phyloP scores from a whole-genome alignment of 2,113 vertebrate species.

The Stomatorhinus ivindoensis region DNA sequence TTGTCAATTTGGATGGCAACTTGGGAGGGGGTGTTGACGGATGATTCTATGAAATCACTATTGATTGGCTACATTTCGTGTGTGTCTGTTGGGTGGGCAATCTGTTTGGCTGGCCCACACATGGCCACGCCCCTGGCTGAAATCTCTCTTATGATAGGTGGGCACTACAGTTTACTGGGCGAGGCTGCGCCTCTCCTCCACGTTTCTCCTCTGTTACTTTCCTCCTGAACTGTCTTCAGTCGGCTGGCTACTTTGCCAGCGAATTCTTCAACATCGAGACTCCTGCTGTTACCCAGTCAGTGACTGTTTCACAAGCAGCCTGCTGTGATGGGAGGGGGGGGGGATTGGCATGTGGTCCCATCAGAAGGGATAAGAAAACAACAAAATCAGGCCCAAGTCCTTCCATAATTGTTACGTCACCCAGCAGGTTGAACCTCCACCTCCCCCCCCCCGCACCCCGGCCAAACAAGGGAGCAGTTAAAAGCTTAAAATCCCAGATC shows the following conservation, averaged over 20 bases:
- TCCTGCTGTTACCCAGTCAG: neutral
- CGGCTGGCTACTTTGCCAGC: neutral
- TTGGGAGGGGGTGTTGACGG: neutral
- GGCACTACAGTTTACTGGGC: neutral
- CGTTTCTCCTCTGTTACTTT: neutral
- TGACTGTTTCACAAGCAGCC: neutral
- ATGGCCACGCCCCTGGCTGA: neutral
- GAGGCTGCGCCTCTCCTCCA: neutral
- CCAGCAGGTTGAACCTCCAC: neutral
- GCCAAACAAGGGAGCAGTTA: neutral
- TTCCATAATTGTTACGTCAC: neutral
- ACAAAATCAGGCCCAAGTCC: neutral
- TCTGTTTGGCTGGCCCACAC: neutral
- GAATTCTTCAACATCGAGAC: neutral
- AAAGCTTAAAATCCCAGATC: neutral
- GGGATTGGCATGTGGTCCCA: neutral
- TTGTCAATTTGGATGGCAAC: neutral
- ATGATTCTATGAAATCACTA: neutral
- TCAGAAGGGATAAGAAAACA: neutral
- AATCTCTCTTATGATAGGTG: neutral
- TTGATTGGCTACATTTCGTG: neutral
- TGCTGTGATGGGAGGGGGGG: neutral
- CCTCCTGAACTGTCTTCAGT: neutral
- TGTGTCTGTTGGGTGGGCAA: neutral
- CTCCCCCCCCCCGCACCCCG: neutral